Evolutionary conservation across 2,888 invertebrate species (phyloP), one percentile per base, ranked within the genome.

Genomic region (Ormyrus pomaceus): DNA sequence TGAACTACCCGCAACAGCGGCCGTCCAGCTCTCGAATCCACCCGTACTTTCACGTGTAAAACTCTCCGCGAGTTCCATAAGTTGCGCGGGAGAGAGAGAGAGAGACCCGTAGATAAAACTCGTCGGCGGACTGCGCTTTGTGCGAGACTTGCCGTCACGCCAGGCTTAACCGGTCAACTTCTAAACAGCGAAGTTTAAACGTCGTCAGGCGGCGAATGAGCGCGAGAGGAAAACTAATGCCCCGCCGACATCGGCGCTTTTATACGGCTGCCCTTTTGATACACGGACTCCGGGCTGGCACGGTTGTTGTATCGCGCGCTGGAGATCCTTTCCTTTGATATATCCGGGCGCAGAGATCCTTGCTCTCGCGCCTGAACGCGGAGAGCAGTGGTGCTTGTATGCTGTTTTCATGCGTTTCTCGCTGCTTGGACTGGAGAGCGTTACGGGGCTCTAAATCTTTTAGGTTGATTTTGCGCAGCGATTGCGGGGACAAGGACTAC

Each of bases 161-260:
- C n/a, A 53, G 62, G 55, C 78, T 69, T 75, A 34, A 77, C 76
- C 79, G 77, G 59, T 75, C 64, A 83, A 84, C 85, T 85, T 82
- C 53, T 62, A 55, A 81, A 74, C 79, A 75, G 65, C 58, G 50
- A 82, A 83, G 81, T 83, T 84, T 82, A 82, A 83, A 75, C 81
- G 83, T 79, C 76, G 82, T 78, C 79, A 53, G 58, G n/a, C 51
- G 19, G 19, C 46, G 46, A 76, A 69, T 76, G 69, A 69, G 66
- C 61, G 58, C n/a, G 46, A 19, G 45, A 19, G 61, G 75, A 56
- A 75, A 68, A 66, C 59, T 66, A 68, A 68, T 68, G 68, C 45
- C 34, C 51, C 58, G 61, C 34, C 34, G 53, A 61, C 55, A 61
- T 19, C 55, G 34, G 76, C 34, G 34, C 61, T 69, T 76, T 76